A percentile compares a stretch with the other conserved stretches of the same genome.
Conservation (phyloP, 92 coral and sea anemone species). For the Scolanthus callimorphus region DNA sequence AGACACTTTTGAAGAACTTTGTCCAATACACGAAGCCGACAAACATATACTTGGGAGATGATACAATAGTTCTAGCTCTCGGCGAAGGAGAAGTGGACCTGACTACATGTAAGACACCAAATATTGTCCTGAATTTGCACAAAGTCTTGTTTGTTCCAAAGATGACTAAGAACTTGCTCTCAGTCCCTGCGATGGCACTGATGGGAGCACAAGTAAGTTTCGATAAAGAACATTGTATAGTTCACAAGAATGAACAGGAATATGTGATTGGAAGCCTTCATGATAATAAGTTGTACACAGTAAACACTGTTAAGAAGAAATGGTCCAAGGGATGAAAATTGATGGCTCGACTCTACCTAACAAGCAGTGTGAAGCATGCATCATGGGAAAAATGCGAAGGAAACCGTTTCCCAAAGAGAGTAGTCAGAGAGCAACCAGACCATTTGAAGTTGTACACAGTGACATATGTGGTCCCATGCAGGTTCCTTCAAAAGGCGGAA, state of each 20-base stretch:
- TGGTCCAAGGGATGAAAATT: conserved; percentile 41
- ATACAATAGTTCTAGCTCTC: no score
- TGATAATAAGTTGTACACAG: conserved; percentile 29
- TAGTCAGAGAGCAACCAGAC: conserved; percentile 55
- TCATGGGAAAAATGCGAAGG: conserved; percentile 21
- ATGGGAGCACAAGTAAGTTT: conserved; percentile 38
- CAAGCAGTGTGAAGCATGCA: conserved; percentile 36
- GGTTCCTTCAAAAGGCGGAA: conserved; percentile 53
- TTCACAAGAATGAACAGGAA: conserved; percentile 21
- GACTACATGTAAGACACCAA: no score
- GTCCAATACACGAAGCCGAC: conserved; percentile 40
- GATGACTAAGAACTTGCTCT: no score
- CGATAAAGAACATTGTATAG: conserved; percentile 18
- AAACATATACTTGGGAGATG: no score
- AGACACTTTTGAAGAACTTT: conserved; percentile 39
- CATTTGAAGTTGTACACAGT: conserved; percentile 42
- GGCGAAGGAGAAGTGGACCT: no score
- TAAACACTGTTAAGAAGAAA: conserved; percentile 37
- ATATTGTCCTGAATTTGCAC: no score
- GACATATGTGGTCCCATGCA: conserved; percentile 47
- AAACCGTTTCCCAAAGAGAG: conserved; percentile 31
- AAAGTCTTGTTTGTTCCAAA: no score
- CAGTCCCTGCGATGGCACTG: no score
- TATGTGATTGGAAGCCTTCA: conserved; percentile 22
- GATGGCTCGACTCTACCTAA: conserved; percentile 15